Base-by-base conservation (phyloP, 2,888 invertebrate species). In the Drosophila longiperda region DNA sequence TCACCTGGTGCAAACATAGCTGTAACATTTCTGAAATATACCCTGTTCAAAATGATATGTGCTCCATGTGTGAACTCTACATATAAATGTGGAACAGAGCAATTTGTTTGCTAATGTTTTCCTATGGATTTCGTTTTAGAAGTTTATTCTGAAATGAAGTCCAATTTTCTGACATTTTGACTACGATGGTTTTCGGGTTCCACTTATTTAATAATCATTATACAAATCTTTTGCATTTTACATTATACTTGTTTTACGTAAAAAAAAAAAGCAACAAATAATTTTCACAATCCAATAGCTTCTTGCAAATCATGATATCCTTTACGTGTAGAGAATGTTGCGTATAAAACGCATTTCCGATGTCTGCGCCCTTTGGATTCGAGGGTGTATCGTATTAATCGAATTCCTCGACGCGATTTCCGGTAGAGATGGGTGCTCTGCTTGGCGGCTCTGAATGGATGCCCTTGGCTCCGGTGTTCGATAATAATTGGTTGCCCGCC, bases 401-500 rank as follows among this genome's bases (percentile, higher is more conserved):
- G 38, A 38, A n/a, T 15, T 15, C 4, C 26, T 15, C 4, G 55
- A n/a, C 26, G 38, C 36, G 12, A 15, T 4, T 45, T 45, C 45
- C 45, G 7, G 2, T 0, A 0, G 12, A 12, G 3, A 7, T 40
- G 79, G 64, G 60, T 82, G 82, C 20, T 79, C 82, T 3, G 70
- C 63, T 26, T 12, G 49, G 9, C 17, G 66, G 29, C 74, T 78
- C 34, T 82, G 82, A 5, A 50, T n/a, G 6, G 69, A 81, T 1
- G 11, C 3, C 8, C 64, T 36, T 1, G 67, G 67, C 20, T 69
- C 49, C 0, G 55, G 64, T 1, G 66, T 49, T 1, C 53, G 50
- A 61, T 66, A 79, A 20, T 20, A 80, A 26, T 75, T 61, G 0
- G 71, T 80, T 12, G 9, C 1, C 11, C 66, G 26, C 2, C 9